Base-by-base conservation (phyloP, 2,797 vertebrate genomes). In the Galagoides demidoff region DNA sequence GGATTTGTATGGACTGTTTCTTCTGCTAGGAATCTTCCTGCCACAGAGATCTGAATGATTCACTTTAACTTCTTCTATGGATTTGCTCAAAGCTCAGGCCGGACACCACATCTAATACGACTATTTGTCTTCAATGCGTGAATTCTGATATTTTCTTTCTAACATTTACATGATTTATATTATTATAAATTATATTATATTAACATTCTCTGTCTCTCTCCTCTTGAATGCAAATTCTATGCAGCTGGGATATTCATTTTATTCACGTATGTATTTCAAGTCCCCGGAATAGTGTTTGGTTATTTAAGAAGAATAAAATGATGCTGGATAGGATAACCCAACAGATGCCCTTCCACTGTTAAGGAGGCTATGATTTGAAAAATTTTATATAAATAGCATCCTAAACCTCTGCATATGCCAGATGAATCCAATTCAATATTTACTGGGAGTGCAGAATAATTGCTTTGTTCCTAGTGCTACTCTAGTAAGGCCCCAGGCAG, bases 401-500 rank as follows among this genome's bases (percentile, higher is more conserved):
- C 27, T 94, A 79, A 85, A 93, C 66, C 59, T 89, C 85, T 91
- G 43, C 61, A 73, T n/a, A 63, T 70, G 39, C 77, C 71, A 93
- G 81, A 85, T 92, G 94, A 95, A 95, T 70, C 23, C 37, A 95
- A 61, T 39, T 87, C 57, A 93, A 27, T 59, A 95, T 95, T 89
- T 88, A 71, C 13, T 63, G 45, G 61, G 77, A 91, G 34, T 78
- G 31, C 14, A 95, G 66, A 97, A 84, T 71, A 86, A 92, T 17
- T 79, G 19, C 63, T 95, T 49, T 85, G 37, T 66, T 95, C 57
- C 83, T 61, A 6, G 4, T 76, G 43, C 5, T 25, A 22, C n/a
- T 89, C 52, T 94, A 29, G 23, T 49, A 63, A 81, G 25, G 2
- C 29, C 89, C 29, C 45, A 86, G 23, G 7, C 61, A 86, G 31